A percentile compares a stretch with the other conserved stretches of the same genome.
Evolutionary conservation across 2,888 invertebrate genomes (phyloP).

Genomic region (Diarsia rubi): DNA sequence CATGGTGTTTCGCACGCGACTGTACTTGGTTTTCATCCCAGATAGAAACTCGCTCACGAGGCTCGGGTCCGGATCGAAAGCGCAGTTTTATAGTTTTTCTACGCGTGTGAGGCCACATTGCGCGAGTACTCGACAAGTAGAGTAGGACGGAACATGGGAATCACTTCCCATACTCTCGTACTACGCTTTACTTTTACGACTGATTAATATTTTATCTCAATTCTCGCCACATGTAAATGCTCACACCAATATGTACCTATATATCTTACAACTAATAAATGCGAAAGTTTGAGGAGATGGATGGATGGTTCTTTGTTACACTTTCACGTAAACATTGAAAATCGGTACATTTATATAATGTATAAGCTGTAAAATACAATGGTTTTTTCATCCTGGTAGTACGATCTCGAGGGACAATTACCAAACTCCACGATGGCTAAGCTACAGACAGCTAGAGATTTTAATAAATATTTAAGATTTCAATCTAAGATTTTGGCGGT

Average conservation of each 20-base stretch:
- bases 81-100: constrained; percentile 83
- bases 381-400: background rate
- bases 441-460: background rate
- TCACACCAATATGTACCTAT: background rate
- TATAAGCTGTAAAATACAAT: background rate
- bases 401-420: background rate
- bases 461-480: constrained; percentile 25
- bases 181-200: constrained; percentile 23
- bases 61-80: constrained; percentile 86
- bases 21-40: constrained; percentile 79
- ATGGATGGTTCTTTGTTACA: background rate
- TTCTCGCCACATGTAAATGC: background rate
- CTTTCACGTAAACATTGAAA: background rate
- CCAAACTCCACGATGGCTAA: background rate
- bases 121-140: constrained; percentile 71
- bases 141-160: constrained; percentile 72
- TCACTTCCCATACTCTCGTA: constrained; percentile 62
- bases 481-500: constrained; percentile 27
- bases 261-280: background rate
- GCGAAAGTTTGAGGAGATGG: background rate
- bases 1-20: constrained; percentile 68
- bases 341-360: no score
- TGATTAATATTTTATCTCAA: constrained; percentile 25
- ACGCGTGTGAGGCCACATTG: constrained; percentile 73
- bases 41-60: constrained; percentile 83